Conservation (phyloP, 2,113 vertebrate species). For the Brachionichthys hirsutus region DNA sequence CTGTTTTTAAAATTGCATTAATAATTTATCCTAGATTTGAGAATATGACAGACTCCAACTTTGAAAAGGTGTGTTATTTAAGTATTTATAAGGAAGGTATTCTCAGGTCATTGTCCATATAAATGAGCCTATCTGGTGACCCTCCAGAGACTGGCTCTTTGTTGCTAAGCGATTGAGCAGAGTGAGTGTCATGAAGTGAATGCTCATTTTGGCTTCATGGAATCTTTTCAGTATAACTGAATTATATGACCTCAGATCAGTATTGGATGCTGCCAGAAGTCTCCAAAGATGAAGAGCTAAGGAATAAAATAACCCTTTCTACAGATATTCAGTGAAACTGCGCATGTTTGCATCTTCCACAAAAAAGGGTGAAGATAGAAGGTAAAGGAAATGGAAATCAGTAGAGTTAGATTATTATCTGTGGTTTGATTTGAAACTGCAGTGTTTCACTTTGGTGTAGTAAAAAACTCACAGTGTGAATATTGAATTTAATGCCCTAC, state of each 20-base stretch:
- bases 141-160: slow-evolving; percentile 26
- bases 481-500: not conserved
- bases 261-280: slow-evolving; percentile 11
- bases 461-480: not conserved
- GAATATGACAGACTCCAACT: no score
- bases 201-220: slow-evolving; percentile 37
- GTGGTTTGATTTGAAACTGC: not conserved
- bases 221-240: slow-evolving; percentile 35
- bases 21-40: no score
- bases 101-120: no score
- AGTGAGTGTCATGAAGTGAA: slow-evolving; percentile 27
- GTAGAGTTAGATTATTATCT: not conserved
- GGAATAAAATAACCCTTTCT: slow-evolving; percentile 1
- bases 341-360: not conserved
- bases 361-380: not conserved
- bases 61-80: not conserved
- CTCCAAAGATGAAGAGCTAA: slow-evolving; percentile 3
- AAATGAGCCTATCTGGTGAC: slow-evolving; percentile 25
- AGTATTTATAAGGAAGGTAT: not conserved
- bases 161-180: slow-evolving; percentile 58
- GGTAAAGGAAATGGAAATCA: not conserved
- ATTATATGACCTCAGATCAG: slow-evolving; percentile 33
- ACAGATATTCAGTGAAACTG: slow-evolving; percentile 16
- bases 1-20: no score
- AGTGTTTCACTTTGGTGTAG: not conserved